phyloP scores from a whole-genome alignment of 1,140 invertebrate species.

The Atta texana region DNA sequence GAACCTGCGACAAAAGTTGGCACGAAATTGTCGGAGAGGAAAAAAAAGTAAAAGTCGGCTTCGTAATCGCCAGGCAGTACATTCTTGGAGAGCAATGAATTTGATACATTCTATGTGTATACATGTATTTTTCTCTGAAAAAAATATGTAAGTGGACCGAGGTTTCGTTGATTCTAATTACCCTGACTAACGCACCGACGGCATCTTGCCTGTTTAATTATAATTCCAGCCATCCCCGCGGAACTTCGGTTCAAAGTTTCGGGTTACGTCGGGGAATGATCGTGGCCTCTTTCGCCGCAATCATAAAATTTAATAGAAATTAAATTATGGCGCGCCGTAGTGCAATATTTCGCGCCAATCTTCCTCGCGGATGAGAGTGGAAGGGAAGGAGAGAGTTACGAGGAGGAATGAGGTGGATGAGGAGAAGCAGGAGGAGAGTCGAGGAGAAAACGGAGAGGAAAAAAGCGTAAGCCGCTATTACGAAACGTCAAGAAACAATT shows the following conservation, averaged over 20 bases:
- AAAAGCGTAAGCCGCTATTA: conserved; percentile 57
- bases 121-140: background rate
- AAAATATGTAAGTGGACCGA: background rate
- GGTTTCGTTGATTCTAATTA: conserved; percentile 21
- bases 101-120: background rate
- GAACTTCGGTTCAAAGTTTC: conserved; percentile 43
- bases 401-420: background rate
- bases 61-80: background rate
- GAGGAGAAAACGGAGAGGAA: background rate
- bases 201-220: conserved; percentile 51
- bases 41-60: background rate
- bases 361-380: conserved; percentile 26
- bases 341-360: conserved; percentile 57
- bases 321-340: conserved; percentile 66
- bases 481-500: conserved; percentile 75
- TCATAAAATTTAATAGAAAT: conserved; percentile 73
- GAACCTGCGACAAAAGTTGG: background rate
- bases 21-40: background rate
- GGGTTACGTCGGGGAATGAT: conserved; percentile 38
- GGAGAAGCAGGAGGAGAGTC: background rate
- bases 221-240: conserved; percentile 34
- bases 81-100: background rate
- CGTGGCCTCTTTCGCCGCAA: conserved; percentile 62
- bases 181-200: conserved; percentile 23
- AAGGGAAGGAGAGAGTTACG: background rate